phyloP scores from a whole-genome alignment of 2,113 vertebrate species.

The Muntiacus reevesi region DNA sequence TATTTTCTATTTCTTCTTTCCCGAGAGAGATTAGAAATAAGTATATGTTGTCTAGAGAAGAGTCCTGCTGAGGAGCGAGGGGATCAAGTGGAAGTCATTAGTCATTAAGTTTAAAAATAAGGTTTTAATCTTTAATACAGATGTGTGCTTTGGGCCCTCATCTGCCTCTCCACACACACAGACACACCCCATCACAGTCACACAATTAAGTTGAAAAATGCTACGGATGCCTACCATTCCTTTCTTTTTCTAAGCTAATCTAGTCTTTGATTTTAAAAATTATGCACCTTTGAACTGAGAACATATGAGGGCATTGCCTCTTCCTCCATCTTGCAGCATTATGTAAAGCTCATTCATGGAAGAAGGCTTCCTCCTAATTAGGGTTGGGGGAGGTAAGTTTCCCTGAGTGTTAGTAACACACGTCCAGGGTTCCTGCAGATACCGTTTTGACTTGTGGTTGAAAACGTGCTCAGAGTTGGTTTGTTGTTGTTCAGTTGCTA shows the following conservation, averaged over 20 bases:
- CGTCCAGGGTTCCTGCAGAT: background rate
- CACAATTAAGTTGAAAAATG: background rate
- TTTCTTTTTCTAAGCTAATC: background rate
- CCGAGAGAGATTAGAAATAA: constrained; percentile 28
- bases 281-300: background rate
- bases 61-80: background rate
- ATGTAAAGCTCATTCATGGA: background rate
- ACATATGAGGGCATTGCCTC: background rate
- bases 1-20: constrained; percentile 5
- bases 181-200: background rate
- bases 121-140: background rate
- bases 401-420: accelerated
- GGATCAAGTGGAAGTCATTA: background rate
- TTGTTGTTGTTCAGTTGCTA: background rate
- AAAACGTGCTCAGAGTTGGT: background rate
- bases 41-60: background rate
- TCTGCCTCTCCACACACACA: background rate
- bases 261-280: background rate
- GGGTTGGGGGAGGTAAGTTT: background rate
- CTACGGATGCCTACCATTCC: background rate
- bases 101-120: background rate
- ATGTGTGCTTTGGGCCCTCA: background rate
- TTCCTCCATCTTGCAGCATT: background rate
- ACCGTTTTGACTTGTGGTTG: background rate
- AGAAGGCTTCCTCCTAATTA: background rate